Base-by-base conservation (phyloP, 2,113 vertebrate species). In the Oryzias melastigma region DNA sequence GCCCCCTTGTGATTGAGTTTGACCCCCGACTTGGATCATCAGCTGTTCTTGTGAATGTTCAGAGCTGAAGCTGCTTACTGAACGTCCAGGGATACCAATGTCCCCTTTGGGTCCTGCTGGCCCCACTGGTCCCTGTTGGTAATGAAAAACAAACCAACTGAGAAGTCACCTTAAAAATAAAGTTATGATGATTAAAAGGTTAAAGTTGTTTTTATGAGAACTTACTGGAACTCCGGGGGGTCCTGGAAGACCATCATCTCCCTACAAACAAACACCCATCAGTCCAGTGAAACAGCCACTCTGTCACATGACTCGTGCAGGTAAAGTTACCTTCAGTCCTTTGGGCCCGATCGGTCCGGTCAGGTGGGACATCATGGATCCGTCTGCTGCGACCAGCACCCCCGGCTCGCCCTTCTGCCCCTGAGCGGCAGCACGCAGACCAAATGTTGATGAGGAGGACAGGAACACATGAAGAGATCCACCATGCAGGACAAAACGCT, bases 341-440 rank as follows among this genome's bases (percentile, higher is more conserved):
- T 89, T 71, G 54, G 91, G 89, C 68, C 95, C 96, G 67, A 89
- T 86, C 78, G 78, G 85, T 68, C 87, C 90, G 52, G 72, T 41
- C 44, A 93, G 46, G 45, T 77, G 84, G 6, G 89, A 89, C 68
- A 78, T 29, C 64, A 89, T 52, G 73, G 92, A 82, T 58, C 92
- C 84, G 54, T 94, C 88, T 22, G 91, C 90, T 0, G 89, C 67
- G 13, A 93, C 29, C 49, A 91, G 19, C 20, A 82, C 35, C 4
- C 93, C 94, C 0, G 96, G 90, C 60, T 98, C 95, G 12, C 96
- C 96, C 74, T 94, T 96, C 85, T 96, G 92, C 17, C 96, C 96
- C 96, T 98, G 73, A 41, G 78, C 1, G 5, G 1, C 57, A 0
- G 70, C 14, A 63, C 22, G 54, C 4, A 20, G n/a, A 53, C 44